A percentile compares a stretch with the other conserved stretches of the same genome.
phyloP scores from a whole-genome alignment of 2,888 invertebrate species.

The Deroplatys truncata region DNA sequence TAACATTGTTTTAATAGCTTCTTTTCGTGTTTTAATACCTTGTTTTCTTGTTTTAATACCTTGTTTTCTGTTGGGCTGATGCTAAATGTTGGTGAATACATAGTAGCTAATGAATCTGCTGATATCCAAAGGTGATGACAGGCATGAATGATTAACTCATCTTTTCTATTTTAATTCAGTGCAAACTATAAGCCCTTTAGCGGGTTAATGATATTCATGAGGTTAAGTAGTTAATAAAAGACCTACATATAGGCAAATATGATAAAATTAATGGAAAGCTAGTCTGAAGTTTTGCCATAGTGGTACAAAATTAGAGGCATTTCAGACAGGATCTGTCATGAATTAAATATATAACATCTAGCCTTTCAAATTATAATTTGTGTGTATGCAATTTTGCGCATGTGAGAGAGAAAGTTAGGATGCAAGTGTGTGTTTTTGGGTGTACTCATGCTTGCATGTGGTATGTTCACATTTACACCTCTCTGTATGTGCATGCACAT shows the following conservation, averaged over 20 bases:
- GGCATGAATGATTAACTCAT: slow-evolving; percentile 7
- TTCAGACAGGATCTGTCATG: background rate
- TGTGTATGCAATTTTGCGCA: background rate
- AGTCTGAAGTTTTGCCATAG: slow-evolving; percentile 1
- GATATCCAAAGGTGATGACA: background rate
- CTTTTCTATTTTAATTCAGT: slow-evolving; percentile 11
- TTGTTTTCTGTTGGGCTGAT: background rate
- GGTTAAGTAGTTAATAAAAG: background rate
- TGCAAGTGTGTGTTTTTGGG: background rate
- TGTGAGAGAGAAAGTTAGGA: background rate
- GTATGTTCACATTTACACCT: too few species aligned
- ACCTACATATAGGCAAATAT: background rate
- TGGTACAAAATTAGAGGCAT: background rate
- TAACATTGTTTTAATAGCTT: background rate
- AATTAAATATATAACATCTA: background rate
- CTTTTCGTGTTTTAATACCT: background rate
- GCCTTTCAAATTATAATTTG: background rate
- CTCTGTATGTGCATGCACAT: background rate
- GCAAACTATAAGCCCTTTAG: background rate
- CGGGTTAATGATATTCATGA: background rate
- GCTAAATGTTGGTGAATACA: background rate
- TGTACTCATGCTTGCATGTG: background rate
- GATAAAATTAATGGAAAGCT: background rate
- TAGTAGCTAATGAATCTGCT: background rate
- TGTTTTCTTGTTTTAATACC: background rate